These are phyloP conservation scores for Phrynocephalus guinanensis DNA, from an alignment of 2,797 vertebrate genomes.

Conservation along the genomic window DNA sequence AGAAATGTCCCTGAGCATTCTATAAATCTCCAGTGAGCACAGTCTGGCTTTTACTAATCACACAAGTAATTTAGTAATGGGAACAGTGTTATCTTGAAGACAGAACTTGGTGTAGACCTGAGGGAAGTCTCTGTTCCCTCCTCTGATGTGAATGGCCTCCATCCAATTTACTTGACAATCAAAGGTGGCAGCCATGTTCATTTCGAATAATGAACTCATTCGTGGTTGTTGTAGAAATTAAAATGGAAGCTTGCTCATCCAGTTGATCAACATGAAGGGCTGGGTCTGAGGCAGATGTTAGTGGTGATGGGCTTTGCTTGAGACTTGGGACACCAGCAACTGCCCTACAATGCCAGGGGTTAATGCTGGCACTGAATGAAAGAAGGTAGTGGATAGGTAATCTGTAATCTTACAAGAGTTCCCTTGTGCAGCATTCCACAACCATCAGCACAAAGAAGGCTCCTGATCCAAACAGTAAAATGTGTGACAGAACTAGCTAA, in stretches of 20 bases:
- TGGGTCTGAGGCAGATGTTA: not conserved
- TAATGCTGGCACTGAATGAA: not conserved
- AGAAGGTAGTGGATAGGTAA: no score
- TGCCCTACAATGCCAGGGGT: not conserved
- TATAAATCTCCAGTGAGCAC: no score
- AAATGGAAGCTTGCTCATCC: not conserved
- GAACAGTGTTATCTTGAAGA: no score
- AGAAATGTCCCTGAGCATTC: no score
- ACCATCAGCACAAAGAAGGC: not conserved
- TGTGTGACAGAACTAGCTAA: not conserved
- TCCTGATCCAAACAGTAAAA: not conserved
- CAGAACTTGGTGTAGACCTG: no score
- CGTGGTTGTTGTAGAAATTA: not conserved
- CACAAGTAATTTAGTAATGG: no score
- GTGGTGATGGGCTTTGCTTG: no score
- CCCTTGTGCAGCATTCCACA: not conserved
- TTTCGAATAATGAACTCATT: not conserved
- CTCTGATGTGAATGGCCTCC: not conserved
- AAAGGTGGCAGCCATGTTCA: not conserved
- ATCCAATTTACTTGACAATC: no score
- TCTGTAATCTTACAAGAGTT: not conserved
- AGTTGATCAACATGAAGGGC: not conserved
- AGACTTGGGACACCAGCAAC: no score
- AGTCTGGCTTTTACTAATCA: no score
- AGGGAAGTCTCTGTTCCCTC: no score